These are phyloP conservation scores for Coptodon rendalli DNA, from an alignment of 2,113 vertebrate species.

Conservation along the genomic window DNA sequence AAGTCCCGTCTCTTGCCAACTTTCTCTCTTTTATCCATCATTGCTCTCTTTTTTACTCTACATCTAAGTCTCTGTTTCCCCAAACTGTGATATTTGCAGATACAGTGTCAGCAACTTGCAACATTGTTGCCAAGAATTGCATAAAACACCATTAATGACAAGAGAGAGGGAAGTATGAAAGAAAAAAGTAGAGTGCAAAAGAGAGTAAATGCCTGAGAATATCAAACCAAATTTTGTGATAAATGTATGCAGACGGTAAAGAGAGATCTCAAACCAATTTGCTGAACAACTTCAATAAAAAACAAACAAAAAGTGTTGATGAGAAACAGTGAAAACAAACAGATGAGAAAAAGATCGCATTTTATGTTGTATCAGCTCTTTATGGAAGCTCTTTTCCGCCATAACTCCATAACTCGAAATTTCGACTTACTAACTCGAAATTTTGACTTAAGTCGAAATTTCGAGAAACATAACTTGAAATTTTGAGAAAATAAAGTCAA, in stretches of 20 bases:
- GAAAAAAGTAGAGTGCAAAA: neutral
- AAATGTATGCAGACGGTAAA: neutral
- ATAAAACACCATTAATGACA: neutral
- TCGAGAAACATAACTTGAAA: too few relatives aligned
- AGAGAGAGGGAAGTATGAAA: neutral
- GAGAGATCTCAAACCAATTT: neutral
- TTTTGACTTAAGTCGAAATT: too few relatives aligned
- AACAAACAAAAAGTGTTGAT: neutral
- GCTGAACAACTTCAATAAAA: neutral
- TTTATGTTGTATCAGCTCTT: neutral
- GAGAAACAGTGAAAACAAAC: neutral
- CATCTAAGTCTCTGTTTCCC: neutral
- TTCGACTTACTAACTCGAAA: too few relatives aligned
- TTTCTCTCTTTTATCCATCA: neutral
- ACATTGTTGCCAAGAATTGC: constrained; percentile 18
- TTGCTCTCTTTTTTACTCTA: neutral
- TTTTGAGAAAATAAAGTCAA: too few relatives aligned
- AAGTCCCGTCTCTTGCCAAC: neutral
- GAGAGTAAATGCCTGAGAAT: neutral
- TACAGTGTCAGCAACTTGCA: constrained; percentile 30
- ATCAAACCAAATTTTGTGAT: neutral
- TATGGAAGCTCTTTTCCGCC: too few relatives aligned
- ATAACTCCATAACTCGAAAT: too few relatives aligned
- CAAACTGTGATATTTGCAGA: constrained; percentile 2
- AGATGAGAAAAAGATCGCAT: neutral